Percentiles rank a stretch among this genome's conserved stretches.
These are phyloP conservation scores for Brachystomella parvula DNA, from an alignment of 1,140 invertebrate genomes.

Conservation along the genomic window DNA sequence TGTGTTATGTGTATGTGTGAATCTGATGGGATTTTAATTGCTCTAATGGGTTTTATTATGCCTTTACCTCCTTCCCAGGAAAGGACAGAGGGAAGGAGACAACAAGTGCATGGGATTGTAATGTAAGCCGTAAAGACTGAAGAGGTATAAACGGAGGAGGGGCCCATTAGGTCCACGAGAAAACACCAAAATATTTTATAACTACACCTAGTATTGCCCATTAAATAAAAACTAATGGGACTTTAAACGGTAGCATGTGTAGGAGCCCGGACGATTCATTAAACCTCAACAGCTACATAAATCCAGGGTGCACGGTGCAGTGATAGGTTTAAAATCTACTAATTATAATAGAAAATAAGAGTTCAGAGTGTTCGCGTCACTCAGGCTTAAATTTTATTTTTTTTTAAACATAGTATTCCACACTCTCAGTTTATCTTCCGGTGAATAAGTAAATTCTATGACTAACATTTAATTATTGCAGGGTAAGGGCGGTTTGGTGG, in stretches of 20 bases:
- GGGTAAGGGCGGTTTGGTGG: too few relatives aligned
- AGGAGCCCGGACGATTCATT: neutral
- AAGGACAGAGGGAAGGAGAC: slow-evolving; percentile 16
- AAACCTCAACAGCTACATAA: neutral
- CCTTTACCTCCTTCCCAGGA: neutral
- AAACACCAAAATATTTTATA: slow-evolving; percentile 7
- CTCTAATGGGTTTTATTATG: slow-evolving; percentile 29
- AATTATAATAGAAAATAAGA: too few relatives aligned
- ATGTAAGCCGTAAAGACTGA: slow-evolving; percentile 7
- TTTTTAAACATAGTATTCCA: too few relatives aligned
- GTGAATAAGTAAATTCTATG: too few relatives aligned
- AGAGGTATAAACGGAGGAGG: neutral
- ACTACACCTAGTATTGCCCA: slow-evolving; percentile 7
- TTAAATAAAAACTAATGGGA: slow-evolving; percentile 13
- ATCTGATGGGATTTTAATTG: slow-evolving; percentile 30
- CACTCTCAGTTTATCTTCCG: too few relatives aligned
- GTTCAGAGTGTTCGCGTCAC: too few relatives aligned
- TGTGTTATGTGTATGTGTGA: slow-evolving; percentile 8
- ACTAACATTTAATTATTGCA: too few relatives aligned
- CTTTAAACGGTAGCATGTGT: slow-evolving; percentile 10
- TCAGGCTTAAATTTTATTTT: too few relatives aligned
- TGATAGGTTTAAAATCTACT: neutral
- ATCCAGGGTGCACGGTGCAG: neutral
- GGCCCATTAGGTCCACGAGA: slow-evolving; percentile 9
- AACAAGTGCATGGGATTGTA: slow-evolving; percentile 11